A percentile compares a stretch with the other conserved stretches of the same genome.
phyloP scores from a whole-genome alignment of 2,797 vertebrate genomes.

The Numenius phaeopus region DNA sequence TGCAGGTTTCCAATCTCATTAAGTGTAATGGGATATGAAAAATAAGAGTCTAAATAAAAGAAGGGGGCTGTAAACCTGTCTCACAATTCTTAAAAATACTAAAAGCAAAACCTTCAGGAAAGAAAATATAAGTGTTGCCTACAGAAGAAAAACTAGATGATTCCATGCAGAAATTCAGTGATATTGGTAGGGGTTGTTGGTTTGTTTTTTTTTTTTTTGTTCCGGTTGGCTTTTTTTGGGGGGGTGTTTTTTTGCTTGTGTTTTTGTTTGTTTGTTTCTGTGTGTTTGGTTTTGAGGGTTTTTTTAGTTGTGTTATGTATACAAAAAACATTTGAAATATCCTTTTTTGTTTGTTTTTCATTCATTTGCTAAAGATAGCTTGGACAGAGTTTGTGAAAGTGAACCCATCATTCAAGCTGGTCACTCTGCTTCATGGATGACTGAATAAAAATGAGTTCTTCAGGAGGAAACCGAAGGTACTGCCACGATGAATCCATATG shows the following conservation, averaged over 20 bases:
- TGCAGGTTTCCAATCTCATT: slow-evolving; percentile 5
- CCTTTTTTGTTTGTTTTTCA: neutral
- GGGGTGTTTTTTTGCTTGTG: neutral
- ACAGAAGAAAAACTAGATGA: neutral
- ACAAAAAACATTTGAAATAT: neutral
- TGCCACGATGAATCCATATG: neutral
- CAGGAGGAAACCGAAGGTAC: neutral
- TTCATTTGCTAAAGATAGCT: neutral
- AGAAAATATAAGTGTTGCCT: neutral
- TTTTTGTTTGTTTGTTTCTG: too few relatives aligned
- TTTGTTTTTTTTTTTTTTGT: neutral
- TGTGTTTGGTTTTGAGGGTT: neutral
- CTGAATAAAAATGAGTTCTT: slow-evolving; percentile 23
- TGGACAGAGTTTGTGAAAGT: neutral
- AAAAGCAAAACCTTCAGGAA: neutral
- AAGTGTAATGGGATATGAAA: slow-evolving; percentile 47
- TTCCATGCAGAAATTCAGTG: neutral
- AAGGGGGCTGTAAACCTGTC: neutral
- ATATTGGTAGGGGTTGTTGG: neutral
- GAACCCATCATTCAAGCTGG: neutral
- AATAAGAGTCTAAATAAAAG: neutral
- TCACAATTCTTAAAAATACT: neutral
- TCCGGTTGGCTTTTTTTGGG: too few relatives aligned
- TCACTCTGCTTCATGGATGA: neutral
- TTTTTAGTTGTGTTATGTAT: neutral